Percentiles rank a stretch among this genome's conserved stretches.
Conservation (phyloP, 2,797 vertebrate species). For the Coilia nasus region DNA sequence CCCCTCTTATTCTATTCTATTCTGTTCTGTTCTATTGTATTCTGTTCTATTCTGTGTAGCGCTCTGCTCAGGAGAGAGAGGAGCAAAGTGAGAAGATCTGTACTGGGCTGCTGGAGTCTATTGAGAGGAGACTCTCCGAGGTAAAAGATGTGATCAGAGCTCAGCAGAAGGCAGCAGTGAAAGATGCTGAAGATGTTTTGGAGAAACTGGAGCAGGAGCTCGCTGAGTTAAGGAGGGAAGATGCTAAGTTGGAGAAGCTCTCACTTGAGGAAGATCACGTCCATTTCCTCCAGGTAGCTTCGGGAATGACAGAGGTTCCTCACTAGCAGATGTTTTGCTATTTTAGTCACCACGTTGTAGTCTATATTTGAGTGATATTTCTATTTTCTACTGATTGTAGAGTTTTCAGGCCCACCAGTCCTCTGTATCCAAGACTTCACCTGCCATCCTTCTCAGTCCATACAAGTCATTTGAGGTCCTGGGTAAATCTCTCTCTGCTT, state of each 20-base stretch:
- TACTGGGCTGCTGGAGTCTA: conserved; percentile 50
- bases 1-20: not conserved
- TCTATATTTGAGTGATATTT: not conserved
- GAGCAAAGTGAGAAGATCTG: conserved; percentile 59
- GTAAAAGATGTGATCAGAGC: conserved; percentile 59
- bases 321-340: not conserved
- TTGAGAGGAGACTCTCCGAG: conserved; percentile 62
- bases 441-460: not conserved
- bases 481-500: not conserved
- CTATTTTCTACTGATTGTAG: not conserved
- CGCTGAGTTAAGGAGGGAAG: conserved; percentile 59
- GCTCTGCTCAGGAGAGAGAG: not conserved
- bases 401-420: not conserved
- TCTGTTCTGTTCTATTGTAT: not conserved
- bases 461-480: not conserved
- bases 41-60: not conserved
- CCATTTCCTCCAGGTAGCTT: conserved; percentile 64
- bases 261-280: conserved; percentile 66
- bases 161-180: conserved; percentile 65
- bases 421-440: not conserved
- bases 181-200: conserved; percentile 57
- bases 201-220: conserved; percentile 69
- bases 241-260: conserved; percentile 63
- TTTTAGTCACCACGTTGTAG: not conserved
- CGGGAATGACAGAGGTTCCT: not conserved